phyloP scores from a whole-genome alignment of 2,888 invertebrate species.

The Minunthozetes semirufus region DNA sequence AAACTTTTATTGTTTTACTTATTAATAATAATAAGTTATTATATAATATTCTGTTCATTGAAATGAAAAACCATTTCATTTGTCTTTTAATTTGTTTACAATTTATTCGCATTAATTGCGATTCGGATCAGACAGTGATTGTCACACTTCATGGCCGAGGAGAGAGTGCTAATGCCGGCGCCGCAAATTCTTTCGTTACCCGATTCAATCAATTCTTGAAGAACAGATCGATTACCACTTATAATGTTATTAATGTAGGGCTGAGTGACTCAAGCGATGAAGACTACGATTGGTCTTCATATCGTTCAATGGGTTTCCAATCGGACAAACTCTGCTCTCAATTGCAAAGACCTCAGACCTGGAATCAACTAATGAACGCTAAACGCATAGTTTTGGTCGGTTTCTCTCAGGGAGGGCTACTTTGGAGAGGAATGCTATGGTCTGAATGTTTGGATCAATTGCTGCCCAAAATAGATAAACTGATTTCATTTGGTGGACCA shows the following conservation, averaged over 20 bases:
- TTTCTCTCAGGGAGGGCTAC: conserved; percentile 23
- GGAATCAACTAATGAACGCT: neutral
- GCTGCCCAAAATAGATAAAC: neutral
- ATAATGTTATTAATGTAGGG: conserved; percentile 3
- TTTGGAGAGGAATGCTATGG: neutral
- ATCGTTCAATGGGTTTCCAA: conserved; percentile 19
- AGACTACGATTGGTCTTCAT: conserved; percentile 22
- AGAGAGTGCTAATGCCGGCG: neutral
- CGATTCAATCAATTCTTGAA: neutral
- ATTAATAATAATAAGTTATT: no score
- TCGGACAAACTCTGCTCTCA: neutral
- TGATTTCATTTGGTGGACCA: conserved; percentile 12
- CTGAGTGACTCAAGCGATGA: conserved; percentile 4
- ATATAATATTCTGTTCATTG: no score
- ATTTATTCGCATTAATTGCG: neutral
- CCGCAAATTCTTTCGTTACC: neutral
- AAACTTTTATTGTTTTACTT: no score
- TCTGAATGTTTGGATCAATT: neutral
- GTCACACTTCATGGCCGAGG: conserved; percentile 15
- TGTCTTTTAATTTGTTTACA: neutral
- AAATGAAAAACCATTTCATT: neutral
- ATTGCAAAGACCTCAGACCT: neutral
- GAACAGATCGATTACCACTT: neutral
- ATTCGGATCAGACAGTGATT: neutral
- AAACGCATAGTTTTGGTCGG: conserved; percentile 2